Evolutionary conservation across 2,113 vertebrate genomes (phyloP).

Genomic region (Dendropsophus ebraccatus): DNA sequence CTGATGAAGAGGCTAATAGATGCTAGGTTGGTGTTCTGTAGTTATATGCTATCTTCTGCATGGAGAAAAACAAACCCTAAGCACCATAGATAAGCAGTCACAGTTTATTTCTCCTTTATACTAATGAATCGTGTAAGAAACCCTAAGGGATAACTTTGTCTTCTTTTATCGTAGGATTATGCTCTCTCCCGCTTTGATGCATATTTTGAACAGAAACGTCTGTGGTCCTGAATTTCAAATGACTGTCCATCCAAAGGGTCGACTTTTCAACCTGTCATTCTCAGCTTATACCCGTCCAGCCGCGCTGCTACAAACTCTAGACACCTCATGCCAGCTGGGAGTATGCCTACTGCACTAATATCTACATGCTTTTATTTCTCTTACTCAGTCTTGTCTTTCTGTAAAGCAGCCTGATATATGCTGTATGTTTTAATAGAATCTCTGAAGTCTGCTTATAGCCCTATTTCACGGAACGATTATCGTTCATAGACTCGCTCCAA

Average conservation of each 20-base stretch:
- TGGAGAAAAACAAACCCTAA: too few relatives aligned
- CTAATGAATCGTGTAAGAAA: not conserved
- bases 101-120: too few relatives aligned
- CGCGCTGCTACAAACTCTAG: not conserved
- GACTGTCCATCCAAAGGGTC: slow-evolving; percentile 3
- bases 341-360: not conserved
- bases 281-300: not conserved
- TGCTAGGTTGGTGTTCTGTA: too few relatives aligned
- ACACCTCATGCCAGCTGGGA: not conserved
- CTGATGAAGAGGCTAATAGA: too few relatives aligned
- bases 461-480: too few relatives aligned
- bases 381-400: too few relatives aligned
- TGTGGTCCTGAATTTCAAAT: slow-evolving; percentile 57
- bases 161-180: slow-evolving; percentile 74
- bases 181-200: slow-evolving; percentile 85
- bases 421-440: not conserved
- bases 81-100: too few relatives aligned
- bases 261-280: not conserved
- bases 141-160: not conserved
- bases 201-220: slow-evolving; percentile 78
- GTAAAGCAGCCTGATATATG: not conserved
- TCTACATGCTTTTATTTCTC: too few relatives aligned
- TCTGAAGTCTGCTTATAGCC: not conserved
- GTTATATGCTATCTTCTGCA: too few relatives aligned
- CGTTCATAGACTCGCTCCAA: too few relatives aligned